These are phyloP conservation scores for Heliornis fulica DNA, from an alignment of 2,113 vertebrate genomes.

Conservation along the genomic window DNA sequence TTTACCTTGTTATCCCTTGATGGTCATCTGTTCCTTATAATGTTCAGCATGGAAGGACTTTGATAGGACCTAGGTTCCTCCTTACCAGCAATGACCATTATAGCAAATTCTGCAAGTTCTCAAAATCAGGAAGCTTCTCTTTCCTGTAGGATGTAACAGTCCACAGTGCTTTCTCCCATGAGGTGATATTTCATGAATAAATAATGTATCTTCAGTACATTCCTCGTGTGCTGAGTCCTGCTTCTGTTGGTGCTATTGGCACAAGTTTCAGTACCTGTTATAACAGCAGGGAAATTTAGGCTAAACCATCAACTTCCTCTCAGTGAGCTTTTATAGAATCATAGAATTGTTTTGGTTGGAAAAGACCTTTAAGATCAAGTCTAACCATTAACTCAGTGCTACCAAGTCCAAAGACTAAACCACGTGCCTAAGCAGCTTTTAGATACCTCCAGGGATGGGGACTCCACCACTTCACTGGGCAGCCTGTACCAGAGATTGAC, in stretches of 20 bases:
- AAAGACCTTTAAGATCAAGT: too few species aligned
- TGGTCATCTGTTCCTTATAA: not conserved
- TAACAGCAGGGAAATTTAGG: not conserved
- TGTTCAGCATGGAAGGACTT: not conserved
- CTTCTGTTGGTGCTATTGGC: not conserved
- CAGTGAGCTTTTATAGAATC: not conserved
- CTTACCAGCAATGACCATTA: not conserved
- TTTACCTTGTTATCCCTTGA: not conserved
- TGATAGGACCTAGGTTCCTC: not conserved
- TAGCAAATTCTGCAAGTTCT: not conserved
- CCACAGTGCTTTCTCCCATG: not conserved
- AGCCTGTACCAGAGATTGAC: too few species aligned
- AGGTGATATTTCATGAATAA: not conserved
- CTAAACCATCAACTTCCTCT: not conserved
- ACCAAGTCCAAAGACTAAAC: too few species aligned
- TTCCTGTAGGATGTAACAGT: not conserved
- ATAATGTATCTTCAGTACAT: accelerated
- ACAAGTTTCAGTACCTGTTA: not conserved
- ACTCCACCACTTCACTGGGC: too few species aligned
- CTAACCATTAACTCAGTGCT: too few species aligned
- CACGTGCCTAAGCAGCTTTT: too few species aligned
- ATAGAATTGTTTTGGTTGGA: too few species aligned
- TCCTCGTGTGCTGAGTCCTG: not conserved
- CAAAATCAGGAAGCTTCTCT: not conserved
- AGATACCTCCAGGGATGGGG: too few species aligned